Conservation (phyloP, 1,140 invertebrate species). For the Cydia strobilella region DNA sequence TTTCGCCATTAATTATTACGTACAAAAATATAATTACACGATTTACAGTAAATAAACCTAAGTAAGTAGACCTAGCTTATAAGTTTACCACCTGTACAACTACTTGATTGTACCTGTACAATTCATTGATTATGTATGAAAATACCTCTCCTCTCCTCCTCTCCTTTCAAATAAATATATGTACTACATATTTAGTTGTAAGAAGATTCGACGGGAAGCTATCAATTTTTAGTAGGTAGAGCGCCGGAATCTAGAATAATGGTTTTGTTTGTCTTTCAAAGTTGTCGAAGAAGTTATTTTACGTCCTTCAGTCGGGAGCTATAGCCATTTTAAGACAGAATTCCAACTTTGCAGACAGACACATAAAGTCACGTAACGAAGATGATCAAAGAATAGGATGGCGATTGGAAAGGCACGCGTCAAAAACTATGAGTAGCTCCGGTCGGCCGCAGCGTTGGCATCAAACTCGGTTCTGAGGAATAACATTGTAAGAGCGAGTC, state of each 20-base stretch:
- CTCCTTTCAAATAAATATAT: too few relatives aligned
- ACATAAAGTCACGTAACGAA: constrained; percentile 10
- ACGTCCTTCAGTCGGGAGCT: not conserved
- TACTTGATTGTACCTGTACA: too few relatives aligned
- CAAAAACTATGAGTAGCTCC: constrained; percentile 21
- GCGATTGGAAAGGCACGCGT: constrained; percentile 9
- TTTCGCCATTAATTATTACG: too few relatives aligned
- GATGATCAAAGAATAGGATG: constrained; percentile 20
- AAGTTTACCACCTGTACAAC: too few relatives aligned
- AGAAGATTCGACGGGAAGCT: not conserved
- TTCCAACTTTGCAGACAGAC: constrained; percentile 18
- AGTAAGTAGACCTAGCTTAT: too few relatives aligned
- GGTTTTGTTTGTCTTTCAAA: constrained; percentile 21
- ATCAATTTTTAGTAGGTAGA: not conserved
- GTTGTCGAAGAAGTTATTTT: constrained; percentile 13
- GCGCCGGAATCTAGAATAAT: not conserved
- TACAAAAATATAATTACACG: too few relatives aligned
- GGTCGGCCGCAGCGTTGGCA: not conserved
- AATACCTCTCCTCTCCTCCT: too few relatives aligned
- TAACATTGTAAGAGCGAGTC: constrained; percentile 29
- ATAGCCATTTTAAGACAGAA: not conserved
- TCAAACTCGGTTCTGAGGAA: constrained; percentile 12
- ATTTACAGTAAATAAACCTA: too few relatives aligned
- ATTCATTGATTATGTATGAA: too few relatives aligned
- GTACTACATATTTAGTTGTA: too few relatives aligned